Base-by-base conservation (phyloP, 2,113 vertebrate genomes). In the Hemibagrus wyckioides region DNA sequence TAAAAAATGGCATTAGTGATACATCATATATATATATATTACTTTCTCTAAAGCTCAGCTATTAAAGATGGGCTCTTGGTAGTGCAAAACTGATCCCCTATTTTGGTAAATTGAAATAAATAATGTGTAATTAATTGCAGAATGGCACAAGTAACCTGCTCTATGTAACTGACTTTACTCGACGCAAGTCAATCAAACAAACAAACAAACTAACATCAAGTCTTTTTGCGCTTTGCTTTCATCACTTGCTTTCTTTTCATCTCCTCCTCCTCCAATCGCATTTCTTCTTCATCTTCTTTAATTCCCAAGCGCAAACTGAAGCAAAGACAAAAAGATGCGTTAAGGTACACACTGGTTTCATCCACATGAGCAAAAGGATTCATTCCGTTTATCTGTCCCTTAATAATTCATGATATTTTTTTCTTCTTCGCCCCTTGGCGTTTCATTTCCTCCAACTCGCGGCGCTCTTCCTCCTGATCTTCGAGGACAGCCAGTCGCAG, bases 401-500 rank as follows among this genome's bases (percentile, higher is more conserved):
- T 6, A 65, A 44, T 0, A 2, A 77, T 87, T 94, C 95, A 97
- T 92, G 48, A 92, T 2, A 89, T 94, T 92, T 94, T 97, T 94
- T 94, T 94, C 92, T 94, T 97, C 94, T 97, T 98, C 25, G 89
- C 86, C 73, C 84, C 94, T 91, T 94, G 95, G 82, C 86, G 93
- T 89, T 95, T 96, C 73, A 97, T 41, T 89, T 97, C 97, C 84
- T 97, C 96, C 90, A 96, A 94, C 87, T 98, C 97, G 36, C 94
- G 93, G 85, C 79, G 96, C 94, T 97, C 88, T 92, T 99, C 97
- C 90, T 98, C 97, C 52, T 96, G 91, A 87, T 98, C 97, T 84
- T 98, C 97, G 48, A 97, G 94, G 82, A 99, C 96, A 80, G 97
- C 97, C 14, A 99, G 79, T 91, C 93, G 95, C 92, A 98, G 94